Base-by-base conservation (phyloP, 2,888 invertebrate species). In the Ashinkailepas kermadecensis region DNA sequence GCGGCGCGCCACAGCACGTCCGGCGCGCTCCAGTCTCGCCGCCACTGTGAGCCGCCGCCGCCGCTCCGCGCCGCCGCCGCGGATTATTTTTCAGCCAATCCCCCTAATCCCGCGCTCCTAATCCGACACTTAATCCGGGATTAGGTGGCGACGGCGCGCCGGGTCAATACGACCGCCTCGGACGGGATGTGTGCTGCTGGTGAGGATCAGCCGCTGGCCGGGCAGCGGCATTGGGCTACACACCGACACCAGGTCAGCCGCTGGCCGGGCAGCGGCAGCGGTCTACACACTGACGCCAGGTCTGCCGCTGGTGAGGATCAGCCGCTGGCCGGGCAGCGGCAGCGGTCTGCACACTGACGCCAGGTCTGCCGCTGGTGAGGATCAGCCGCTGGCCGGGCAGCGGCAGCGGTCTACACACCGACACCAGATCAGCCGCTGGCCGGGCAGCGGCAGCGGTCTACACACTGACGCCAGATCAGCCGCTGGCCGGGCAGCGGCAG, bases 81-180 rank as follows among this genome's bases (percentile, higher is more conserved):
- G 74, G 74, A 74, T 74, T 74, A 74, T 74, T 74, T 74, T 54
- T 74, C 74, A 39, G 74, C 54, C 74, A 54, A 74, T 74, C 74
- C 74, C 74, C 74, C 74, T 74, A 74, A 74, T 74, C 74, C 74
- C 74, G 21, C 74, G 74, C 54, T 74, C 74, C 74, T 74, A 74
- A 74, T 74, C 74, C 74, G 74, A 13, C 74, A 54, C 74, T 74
- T 74, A 74, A 74, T 74, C 74, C 74, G 54, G 74, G 39, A 74
- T 74, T 74, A 74, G 74, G 74, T 54, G 74, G 74, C 74, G 74
- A 18, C 54, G 54, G 74, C 25, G n/a, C 21, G 18, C 23, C 74
- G 54, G 74, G 74, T 74, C 74, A 74, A 74, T 74, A 74, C 74
- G 74, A 11, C 9, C 12, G n/a, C 25, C 25, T 0, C n/a, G 54